Base-by-base conservation (phyloP, 2,797 vertebrate species). In the Myiotriccus ornatus region DNA sequence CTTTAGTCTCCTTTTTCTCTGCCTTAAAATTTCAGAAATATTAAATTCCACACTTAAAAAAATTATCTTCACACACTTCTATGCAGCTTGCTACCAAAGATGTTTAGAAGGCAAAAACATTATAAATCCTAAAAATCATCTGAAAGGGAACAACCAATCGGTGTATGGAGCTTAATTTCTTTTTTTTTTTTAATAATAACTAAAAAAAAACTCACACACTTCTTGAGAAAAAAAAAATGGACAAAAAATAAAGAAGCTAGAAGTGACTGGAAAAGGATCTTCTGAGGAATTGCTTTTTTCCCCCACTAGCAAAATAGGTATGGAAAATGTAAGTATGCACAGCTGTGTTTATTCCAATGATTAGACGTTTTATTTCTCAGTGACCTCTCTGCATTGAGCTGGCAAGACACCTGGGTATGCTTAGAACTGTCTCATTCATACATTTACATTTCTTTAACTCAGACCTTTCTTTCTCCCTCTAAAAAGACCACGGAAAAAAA, bases 321-420 rank as follows among this genome's bases (percentile, higher is more conserved):
- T 93, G 91, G 90, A 97, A 96, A 96, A 96, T 76, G 49, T 96
- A 94, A 96, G 96, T 96, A 90, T 87, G 91, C 89, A 94, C 97
- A 97, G 96, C 97, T 97, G 97, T 97, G 96, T 97, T 97, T 97
- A 97, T 97, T 95, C 87, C 96, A 88, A 90, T 96, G 96, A 97
- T 97, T 97, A 97, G 95, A 88, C 95, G 92, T 96, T 96, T 96
- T 95, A 78, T 95, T 95, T 94, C 89, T 94, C 90, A 93, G 93
- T 97, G 97, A 97, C 97, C 97, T 87, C 94, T 94, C 67, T 94
- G 92, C 90, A 92, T 84, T 80, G 92, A 95, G 94, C 95, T 95
- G 94, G 96, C 94, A 95, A 96, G 92, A 83, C 97, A 97, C 95
- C 97, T 97, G 96, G 96, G 60, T 96, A 84, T 94, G 89, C 95